A percentile compares a stretch with the other conserved stretches of the same genome.
phyloP scores from a whole-genome alignment of 2,888 invertebrate species.

The Orthosia gracilis region DNA sequence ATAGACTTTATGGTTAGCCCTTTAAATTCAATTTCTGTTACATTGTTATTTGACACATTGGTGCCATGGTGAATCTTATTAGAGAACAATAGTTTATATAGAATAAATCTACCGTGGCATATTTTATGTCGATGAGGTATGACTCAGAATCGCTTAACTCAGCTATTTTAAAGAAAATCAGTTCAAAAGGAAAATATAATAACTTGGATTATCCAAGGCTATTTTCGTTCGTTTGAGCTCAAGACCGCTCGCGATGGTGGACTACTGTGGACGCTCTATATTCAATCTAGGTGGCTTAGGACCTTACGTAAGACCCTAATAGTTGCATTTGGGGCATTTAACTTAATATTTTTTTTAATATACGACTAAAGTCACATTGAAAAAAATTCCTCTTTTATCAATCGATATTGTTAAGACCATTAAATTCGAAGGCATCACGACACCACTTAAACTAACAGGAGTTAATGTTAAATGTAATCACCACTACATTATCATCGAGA shows the following conservation, averaged over 20 bases:
- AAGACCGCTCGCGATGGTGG: no score
- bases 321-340: background rate
- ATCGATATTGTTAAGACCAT: background rate
- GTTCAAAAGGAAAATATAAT: slow-evolving; percentile 7
- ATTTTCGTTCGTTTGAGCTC: background rate
- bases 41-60: slow-evolving; percentile 47
- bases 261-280: no score
- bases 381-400: no score
- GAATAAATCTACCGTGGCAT: slow-evolving; percentile 33
- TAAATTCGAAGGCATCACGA: background rate
- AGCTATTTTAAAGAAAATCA: background rate
- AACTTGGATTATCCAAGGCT: slow-evolving; percentile 2
- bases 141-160: slow-evolving; percentile 12
- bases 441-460: background rate
- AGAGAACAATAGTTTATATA: slow-evolving; percentile 37
- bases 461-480: slow-evolving; percentile 8
- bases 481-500: background rate
- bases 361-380: background rate
- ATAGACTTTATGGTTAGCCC: slow-evolving; percentile 29
- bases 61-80: slow-evolving; percentile 49
- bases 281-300: no score
- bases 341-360: background rate
- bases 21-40: slow-evolving; percentile 25
- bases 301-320: background rate
- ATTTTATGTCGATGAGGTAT: slow-evolving; percentile 28